phyloP scores from a whole-genome alignment of 2,888 invertebrate species.

The Macroteleia sp. region DNA sequence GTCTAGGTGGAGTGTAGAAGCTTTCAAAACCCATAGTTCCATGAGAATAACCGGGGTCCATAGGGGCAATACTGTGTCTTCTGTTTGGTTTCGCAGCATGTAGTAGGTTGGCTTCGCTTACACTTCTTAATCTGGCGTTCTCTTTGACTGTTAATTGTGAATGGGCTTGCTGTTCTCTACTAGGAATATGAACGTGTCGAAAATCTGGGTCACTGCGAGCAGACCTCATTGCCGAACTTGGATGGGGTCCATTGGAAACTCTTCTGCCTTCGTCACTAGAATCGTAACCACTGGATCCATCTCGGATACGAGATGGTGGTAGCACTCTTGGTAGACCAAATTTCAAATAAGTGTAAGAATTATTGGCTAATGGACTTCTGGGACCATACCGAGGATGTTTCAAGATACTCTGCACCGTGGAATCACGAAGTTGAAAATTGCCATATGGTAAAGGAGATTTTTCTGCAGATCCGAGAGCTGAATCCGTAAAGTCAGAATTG shows the following conservation, averaged over 20 bases:
- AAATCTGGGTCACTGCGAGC: constrained; percentile 95
- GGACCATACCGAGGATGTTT: constrained; percentile 96
- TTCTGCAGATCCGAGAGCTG: constrained; percentile 95
- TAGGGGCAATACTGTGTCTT: constrained; percentile 81
- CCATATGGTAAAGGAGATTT: constrained; percentile 97
- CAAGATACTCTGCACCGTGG: constrained; percentile 95
- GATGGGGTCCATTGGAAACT: constrained; percentile 78
- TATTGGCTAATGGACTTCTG: constrained; percentile 93
- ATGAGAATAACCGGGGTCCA: constrained; percentile 79
- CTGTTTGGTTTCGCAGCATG: constrained; percentile 73
- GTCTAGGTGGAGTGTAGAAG: constrained; percentile 66
- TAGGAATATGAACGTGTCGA: constrained; percentile 79
- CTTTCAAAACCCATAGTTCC: constrained; percentile 68
- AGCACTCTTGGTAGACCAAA: constrained; percentile 96
- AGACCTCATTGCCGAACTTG: constrained; percentile 85
- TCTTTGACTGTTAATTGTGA: constrained; percentile 77
- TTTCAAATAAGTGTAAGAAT: constrained; percentile 97
- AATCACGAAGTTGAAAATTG: constrained; percentile 96
- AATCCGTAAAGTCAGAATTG: constrained; percentile 97
- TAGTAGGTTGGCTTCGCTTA: constrained; percentile 94
- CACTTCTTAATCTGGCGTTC: constrained; percentile 85
- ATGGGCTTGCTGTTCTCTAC: constrained; percentile 75
- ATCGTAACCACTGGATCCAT: constrained; percentile 96
- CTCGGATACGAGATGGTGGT: constrained; percentile 89
- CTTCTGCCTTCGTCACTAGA: constrained; percentile 89